These are phyloP conservation scores for Magallana gigas DNA, from an alignment of 1,140 invertebrate species.

Conservation along the genomic window DNA sequence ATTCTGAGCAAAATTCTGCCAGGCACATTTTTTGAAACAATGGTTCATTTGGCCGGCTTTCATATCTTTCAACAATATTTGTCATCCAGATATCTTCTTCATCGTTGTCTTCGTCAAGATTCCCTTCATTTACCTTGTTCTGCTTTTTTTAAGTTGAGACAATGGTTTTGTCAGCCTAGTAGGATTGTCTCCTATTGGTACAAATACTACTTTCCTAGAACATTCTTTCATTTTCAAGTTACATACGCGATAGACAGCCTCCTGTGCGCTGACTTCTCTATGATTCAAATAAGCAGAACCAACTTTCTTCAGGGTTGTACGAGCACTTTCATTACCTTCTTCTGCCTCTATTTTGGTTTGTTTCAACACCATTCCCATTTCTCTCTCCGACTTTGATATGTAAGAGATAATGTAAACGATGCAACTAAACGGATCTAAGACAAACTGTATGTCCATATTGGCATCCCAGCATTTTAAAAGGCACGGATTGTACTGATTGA, in stretches of 20 bases:
- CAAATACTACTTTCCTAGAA: no score
- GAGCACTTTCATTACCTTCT: constrained; percentile 49
- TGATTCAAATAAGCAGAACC: constrained; percentile 46
- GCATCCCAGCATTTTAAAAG: constrained; percentile 45
- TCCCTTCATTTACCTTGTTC: no score
- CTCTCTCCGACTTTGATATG: constrained; percentile 52
- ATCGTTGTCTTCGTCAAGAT: constrained; percentile 32
- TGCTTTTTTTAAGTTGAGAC: not conserved
- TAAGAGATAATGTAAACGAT: constrained; percentile 57
- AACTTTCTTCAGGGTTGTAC: constrained; percentile 46
- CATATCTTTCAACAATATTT: constrained; percentile 33
- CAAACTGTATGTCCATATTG: constrained; percentile 55
- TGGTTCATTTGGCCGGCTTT: not conserved
- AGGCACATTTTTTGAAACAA: constrained; percentile 49
- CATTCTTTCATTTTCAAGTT: no score
- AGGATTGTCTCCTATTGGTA: not conserved
- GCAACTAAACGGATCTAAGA: constrained; percentile 52
- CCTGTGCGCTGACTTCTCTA: no score
- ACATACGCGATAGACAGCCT: no score
- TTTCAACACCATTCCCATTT: constrained; percentile 48
- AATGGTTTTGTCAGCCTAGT: constrained; percentile 6
- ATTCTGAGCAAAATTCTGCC: constrained; percentile 55
- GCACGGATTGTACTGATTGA: constrained; percentile 13
- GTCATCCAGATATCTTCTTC: constrained; percentile 41
- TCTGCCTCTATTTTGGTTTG: constrained; percentile 50